Base-by-base conservation (phyloP, 2,797 vertebrate species). In the Falco berigora region DNA sequence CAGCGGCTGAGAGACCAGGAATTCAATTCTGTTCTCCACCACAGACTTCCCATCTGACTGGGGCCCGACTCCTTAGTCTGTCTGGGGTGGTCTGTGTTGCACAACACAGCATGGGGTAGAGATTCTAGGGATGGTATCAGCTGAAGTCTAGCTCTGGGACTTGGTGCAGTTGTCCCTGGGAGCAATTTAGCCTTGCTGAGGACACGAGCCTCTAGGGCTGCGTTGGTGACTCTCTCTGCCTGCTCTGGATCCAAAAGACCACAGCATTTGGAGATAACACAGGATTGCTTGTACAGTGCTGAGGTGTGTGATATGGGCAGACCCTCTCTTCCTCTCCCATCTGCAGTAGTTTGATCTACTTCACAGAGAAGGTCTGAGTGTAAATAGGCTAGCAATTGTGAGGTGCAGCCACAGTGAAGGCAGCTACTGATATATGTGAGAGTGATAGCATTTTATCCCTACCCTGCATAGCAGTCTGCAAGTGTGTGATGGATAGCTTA, bases 1-100 rank as follows among this genome's bases (percentile, higher is more conserved):
- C 75, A 67, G 72, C 71, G 83, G 61, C 58, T 78, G 88, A 66
- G 44, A 86, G 76, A 64, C 80, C 61, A 91, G 90, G 76, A 84
- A 84, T 84, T 85, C 66, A 44, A 12, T 88, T 84, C 83, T 75
- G 3, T 64, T 76, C 82, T 71, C 52, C 34, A 47, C 61, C 91
- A 63, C 90, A 80, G 78, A 42, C 75, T 77, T 88, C 62, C 67
- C 81, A 32, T 46, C 44, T 42, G 61, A 72, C 47, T 74, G 68
- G 34, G 49, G n/a, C 61, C 63, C 36, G 49, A 28, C 69, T 91
- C 56, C 66, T 66, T 82, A n/a, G 42, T 36, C 83, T 38, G 38
- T 71, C 73, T 79, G 62, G 56, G 67, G 76, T 88, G 83, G 80
- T 80, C 83, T 34, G 49, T 34, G 55, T 55, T 87, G 63, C 85